A percentile compares a stretch with the other conserved stretches of the same genome.
These are phyloP conservation scores for Austrolebias charrua DNA, from an alignment of 2,797 vertebrate species.

Conservation along the genomic window DNA sequence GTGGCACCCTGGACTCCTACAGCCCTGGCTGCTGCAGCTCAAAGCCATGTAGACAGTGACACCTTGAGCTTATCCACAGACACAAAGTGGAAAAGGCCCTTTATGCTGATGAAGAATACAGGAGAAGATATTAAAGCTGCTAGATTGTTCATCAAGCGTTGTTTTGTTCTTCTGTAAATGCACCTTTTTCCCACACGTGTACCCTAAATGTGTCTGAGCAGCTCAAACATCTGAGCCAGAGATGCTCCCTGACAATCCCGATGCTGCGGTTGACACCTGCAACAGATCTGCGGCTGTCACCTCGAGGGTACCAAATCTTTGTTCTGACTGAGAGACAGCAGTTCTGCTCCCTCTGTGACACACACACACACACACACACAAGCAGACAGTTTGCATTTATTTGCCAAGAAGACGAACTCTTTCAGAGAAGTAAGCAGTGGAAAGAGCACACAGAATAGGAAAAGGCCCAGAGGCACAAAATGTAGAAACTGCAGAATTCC, in stretches of 20 bases:
- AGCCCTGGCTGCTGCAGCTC: conserved; percentile 48
- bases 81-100: conserved; percentile 35
- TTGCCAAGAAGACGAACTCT: conserved; percentile 61
- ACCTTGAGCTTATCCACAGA: conserved; percentile 74
- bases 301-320: conserved; percentile 61
- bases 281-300: conserved; percentile 70
- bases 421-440: conserved; percentile 63
- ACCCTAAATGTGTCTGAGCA: conserved; percentile 58
- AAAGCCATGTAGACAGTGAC: conserved; percentile 81
- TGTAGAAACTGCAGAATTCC: conserved; percentile 66
- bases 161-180: conserved; percentile 13
- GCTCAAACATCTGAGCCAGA: conserved; percentile 49
- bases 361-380: conserved; percentile 50
- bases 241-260: conserved; percentile 65
- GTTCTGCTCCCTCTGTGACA: conserved; percentile 25
- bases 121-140: too few relatives aligned
- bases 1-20: conserved; percentile 63
- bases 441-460: conserved; percentile 48
- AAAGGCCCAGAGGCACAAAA: conserved; percentile 51
- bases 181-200: conserved; percentile 39
- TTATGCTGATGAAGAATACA: background rate
- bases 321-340: conserved; percentile 52
- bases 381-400: conserved; percentile 55
- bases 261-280: conserved; percentile 63
- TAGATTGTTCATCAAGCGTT: background rate